Percentiles rank a stretch among this genome's conserved stretches.
Evolutionary conservation across 1,140 invertebrate species (phyloP).

Genomic region (Tyrophagus putrescentiae): DNA sequence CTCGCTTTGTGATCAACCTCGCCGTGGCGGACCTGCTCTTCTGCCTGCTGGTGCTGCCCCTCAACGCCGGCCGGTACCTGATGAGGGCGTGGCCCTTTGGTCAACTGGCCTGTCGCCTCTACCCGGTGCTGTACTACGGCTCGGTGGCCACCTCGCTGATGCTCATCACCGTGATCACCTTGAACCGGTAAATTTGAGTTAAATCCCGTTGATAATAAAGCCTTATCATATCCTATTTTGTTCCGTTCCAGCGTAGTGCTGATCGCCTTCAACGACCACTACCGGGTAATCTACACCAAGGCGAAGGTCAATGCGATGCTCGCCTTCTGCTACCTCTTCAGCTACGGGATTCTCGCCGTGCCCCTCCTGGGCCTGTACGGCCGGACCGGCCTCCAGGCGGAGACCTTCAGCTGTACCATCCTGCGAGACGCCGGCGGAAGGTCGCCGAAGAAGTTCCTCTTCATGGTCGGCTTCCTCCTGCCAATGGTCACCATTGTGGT

Average conservation of each 20-base stretch:
- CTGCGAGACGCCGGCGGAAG: constrained; percentile 46
- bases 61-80: constrained; percentile 51
- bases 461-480: constrained; percentile 60
- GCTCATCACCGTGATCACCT: constrained; percentile 73
- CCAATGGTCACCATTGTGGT: constrained; percentile 64
- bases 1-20: constrained; percentile 68
- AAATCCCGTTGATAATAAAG: background rate
- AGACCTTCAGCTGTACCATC: constrained; percentile 27
- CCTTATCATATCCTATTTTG: background rate
- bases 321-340: constrained; percentile 54
- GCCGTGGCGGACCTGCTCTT: constrained; percentile 71
- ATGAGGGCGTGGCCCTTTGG: constrained; percentile 71
- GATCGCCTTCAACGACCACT: constrained; percentile 25
- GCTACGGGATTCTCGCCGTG: constrained; percentile 48
- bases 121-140: constrained; percentile 74
- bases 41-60: constrained; percentile 62
- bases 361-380: constrained; percentile 67
- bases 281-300: constrained; percentile 24
- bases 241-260: constrained; percentile 22
- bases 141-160: constrained; percentile 70
- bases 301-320: constrained; percentile 25
- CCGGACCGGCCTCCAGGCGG: constrained; percentile 50
- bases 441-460: constrained; percentile 70
- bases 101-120: constrained; percentile 57
- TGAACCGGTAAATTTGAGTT: constrained; percentile 51